Percentiles rank a stretch among this genome's conserved stretches.
phyloP scores from a whole-genome alignment of 2,888 invertebrate species.

The Nomada ruficornis region DNA sequence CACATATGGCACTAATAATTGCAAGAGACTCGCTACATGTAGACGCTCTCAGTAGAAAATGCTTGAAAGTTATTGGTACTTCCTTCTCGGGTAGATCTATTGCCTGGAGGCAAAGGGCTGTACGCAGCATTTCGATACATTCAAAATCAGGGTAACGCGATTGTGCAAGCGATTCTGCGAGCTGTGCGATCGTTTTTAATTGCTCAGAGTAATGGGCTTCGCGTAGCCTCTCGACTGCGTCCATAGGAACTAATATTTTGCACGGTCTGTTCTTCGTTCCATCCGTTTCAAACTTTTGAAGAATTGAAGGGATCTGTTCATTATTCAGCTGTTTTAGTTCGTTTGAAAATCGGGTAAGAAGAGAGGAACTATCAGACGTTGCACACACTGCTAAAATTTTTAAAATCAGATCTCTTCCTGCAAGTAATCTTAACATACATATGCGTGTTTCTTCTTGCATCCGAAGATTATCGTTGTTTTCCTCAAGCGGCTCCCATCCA shows the following conservation, averaged over 20 bases:
- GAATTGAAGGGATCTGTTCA: constrained; percentile 73
- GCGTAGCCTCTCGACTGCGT: constrained; percentile 80
- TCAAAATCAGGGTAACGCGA: constrained; percentile 75
- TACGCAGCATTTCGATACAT: constrained; percentile 75
- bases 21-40: constrained; percentile 82
- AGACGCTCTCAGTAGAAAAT: constrained; percentile 79
- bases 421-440: constrained; percentile 79
- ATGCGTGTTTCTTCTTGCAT: constrained; percentile 79
- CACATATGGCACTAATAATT: constrained; percentile 79
- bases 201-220: constrained; percentile 81
- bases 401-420: constrained; percentile 78
- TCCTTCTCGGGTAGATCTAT: constrained; percentile 75
- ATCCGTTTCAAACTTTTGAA: constrained; percentile 74
- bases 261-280: constrained; percentile 73
- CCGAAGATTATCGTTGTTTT: constrained; percentile 71
- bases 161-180: constrained; percentile 77
- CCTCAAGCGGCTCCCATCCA: constrained; percentile 80
- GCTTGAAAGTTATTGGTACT: constrained; percentile 77
- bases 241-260: constrained; percentile 80
- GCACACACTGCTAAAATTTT: constrained; percentile 79
- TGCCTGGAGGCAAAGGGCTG: constrained; percentile 72
- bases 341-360: constrained; percentile 72
- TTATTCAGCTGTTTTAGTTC: constrained; percentile 75
- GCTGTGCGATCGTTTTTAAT: constrained; percentile 75
- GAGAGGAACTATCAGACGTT: constrained; percentile 71